phyloP scores from a whole-genome alignment of 2,113 vertebrate genomes.

The Engraulis encrasicolus region DNA sequence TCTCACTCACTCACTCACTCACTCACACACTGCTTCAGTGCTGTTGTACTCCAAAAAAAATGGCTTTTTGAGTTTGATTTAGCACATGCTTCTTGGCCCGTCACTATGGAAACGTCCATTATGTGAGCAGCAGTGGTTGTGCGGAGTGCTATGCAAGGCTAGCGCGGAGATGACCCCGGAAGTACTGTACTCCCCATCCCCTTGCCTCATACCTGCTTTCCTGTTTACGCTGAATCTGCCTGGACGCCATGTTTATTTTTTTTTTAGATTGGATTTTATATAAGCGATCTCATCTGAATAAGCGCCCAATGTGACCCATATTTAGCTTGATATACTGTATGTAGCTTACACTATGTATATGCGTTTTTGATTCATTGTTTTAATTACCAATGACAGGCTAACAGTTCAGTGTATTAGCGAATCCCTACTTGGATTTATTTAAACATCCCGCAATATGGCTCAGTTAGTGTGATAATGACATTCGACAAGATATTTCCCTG shows the following conservation, averaged over 20 bases:
- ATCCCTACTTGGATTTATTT: neutral
- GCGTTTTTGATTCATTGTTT: neutral
- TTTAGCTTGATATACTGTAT: no score
- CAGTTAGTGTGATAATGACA: neutral
- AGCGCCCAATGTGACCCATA: no score
- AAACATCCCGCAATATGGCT: neutral
- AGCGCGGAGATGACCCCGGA: constrained; percentile 47
- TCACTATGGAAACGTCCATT: constrained; percentile 81
- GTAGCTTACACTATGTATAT: neutral
- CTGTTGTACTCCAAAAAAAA: constrained; percentile 73
- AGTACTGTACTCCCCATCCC: constrained; percentile 24
- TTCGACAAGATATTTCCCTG: neutral
- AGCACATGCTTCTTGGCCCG: constrained; percentile 72
- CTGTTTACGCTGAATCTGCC: neutral
- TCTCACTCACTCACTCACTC: no score
- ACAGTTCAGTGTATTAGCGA: neutral
- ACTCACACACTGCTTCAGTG: neutral
- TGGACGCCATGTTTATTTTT: neutral
- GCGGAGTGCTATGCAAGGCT: constrained; percentile 48
- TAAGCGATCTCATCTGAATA: neutral
- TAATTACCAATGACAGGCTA: neutral
- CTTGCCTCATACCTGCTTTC: neutral
- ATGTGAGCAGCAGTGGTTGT: constrained; percentile 68
- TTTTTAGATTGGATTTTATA: neutral
- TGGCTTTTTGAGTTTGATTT: constrained; percentile 72